These are phyloP conservation scores for Carettochelys insculpta DNA, from an alignment of 2,113 vertebrate genomes.

Conservation along the genomic window DNA sequence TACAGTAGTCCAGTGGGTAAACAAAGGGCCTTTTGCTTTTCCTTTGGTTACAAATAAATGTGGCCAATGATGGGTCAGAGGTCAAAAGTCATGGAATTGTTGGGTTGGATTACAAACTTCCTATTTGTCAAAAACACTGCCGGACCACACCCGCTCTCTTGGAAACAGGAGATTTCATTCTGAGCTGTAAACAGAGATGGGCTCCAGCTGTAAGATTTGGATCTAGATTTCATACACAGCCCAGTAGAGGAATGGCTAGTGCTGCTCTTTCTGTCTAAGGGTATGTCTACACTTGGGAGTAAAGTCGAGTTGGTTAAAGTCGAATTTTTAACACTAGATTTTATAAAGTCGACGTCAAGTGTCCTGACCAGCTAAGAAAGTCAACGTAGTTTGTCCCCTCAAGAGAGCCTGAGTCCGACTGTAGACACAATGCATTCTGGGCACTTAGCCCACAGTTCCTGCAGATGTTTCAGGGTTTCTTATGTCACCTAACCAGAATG, in stretches of 20 bases:
- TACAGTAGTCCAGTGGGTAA: accelerated
- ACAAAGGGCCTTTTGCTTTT: neutral
- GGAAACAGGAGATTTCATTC: conserved; percentile 14
- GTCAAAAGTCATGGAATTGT: neutral
- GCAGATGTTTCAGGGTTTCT: too few relatives aligned
- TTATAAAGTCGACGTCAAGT: too few relatives aligned
- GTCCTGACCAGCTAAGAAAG: too few relatives aligned
- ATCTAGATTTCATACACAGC: neutral
- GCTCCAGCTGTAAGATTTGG: neutral
- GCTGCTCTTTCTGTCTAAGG: neutral
- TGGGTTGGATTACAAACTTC: neutral
- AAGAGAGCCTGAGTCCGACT: too few relatives aligned
- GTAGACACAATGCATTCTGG: too few relatives aligned
- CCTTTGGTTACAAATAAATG: neutral
- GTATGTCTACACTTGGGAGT: too few relatives aligned
- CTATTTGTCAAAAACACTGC: neutral
- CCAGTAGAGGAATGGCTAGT: neutral
- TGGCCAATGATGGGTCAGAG: accelerated
- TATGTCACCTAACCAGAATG: too few relatives aligned
- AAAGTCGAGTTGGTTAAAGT: too few relatives aligned
- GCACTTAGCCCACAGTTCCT: too few relatives aligned
- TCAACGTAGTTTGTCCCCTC: too few relatives aligned
- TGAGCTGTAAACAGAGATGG: neutral
- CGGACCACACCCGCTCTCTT: neutral
- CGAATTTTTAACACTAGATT: too few relatives aligned